These are phyloP conservation scores for Meteorus cinctellus DNA, from an alignment of 2,888 invertebrate genomes.

Conservation along the genomic window DNA sequence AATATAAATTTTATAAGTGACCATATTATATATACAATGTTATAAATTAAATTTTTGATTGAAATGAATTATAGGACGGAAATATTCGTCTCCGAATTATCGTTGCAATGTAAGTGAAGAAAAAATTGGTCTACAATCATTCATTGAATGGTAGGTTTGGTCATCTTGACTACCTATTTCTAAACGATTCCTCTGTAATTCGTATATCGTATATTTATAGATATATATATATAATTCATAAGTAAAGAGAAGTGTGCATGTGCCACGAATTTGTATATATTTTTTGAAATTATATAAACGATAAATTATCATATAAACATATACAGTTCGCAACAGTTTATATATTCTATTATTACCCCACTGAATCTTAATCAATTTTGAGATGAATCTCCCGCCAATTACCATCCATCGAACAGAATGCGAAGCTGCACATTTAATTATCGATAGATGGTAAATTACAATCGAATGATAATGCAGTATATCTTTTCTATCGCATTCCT, in stretches of 20 bases:
- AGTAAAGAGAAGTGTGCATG: conserved; percentile 40
- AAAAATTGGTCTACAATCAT: not conserved
- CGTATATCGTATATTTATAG: conserved; percentile 46
- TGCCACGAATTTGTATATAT: conserved; percentile 51
- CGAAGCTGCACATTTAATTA: not conserved
- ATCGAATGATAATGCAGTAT: not conserved
- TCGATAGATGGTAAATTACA: not conserved
- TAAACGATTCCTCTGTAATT: conserved; percentile 28
- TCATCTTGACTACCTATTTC: not conserved
- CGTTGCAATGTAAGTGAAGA: not conserved
- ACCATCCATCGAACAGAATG: not conserved
- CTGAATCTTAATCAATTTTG: not conserved
- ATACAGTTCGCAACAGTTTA: conserved; percentile 35
- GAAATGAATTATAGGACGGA: not conserved
- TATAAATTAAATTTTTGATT: not conserved
- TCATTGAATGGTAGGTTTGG: not conserved
- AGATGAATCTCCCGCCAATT: not conserved
- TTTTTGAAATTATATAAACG: conserved; percentile 51
- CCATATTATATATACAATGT: conserved; percentile 51
- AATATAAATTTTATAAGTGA: conserved; percentile 59
- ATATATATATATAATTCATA: conserved; percentile 43
- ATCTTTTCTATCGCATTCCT: not conserved
- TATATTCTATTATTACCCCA: conserved; percentile 28
- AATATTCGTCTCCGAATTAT: not conserved
- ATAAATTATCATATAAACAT: conserved; percentile 46